These are phyloP conservation scores for Trissoscelio sp. DNA, from an alignment of 2,888 invertebrate genomes.

Conservation along the genomic window DNA sequence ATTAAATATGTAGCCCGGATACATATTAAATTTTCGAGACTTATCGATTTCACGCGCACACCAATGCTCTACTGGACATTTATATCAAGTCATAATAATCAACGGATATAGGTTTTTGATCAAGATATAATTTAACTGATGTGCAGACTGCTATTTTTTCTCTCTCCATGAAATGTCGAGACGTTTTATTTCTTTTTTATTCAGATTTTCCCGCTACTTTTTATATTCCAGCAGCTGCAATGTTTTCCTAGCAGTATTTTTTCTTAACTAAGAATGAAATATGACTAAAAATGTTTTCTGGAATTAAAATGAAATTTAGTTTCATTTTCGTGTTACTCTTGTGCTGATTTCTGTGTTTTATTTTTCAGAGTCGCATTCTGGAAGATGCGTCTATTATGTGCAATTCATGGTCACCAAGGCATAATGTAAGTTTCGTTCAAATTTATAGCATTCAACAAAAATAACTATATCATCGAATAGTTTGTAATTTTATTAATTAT, in stretches of 20 bases:
- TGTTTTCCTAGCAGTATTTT: too few relatives aligned
- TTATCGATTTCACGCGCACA: constrained; percentile 70
- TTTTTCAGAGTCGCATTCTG: constrained; percentile 92
- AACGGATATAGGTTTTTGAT: constrained; percentile 64
- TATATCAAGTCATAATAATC: constrained; percentile 62
- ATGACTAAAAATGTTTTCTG: too few relatives aligned
- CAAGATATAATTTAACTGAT: constrained; percentile 48
- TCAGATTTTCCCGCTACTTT: constrained; percentile 1
- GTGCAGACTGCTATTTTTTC: constrained; percentile 56
- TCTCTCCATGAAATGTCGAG: constrained; percentile 7
- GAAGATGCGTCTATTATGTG: constrained; percentile 96
- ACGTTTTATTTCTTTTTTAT: not conserved
- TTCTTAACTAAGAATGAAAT: not conserved
- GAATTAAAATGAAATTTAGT: too few relatives aligned
- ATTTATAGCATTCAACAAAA: too few relatives aligned
- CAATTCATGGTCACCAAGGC: constrained; percentile 95
- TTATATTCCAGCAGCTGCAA: not conserved
- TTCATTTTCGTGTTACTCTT: too few relatives aligned
- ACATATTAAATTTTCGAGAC: constrained; percentile 76
- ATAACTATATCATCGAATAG: too few relatives aligned
- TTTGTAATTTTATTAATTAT: not conserved
- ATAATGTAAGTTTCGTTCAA: constrained; percentile 89
- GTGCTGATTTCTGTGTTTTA: constrained; percentile 28
- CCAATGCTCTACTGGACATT: constrained; percentile 46
- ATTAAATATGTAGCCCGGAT: constrained; percentile 78